Evolutionary conservation across 2,888 invertebrate species (phyloP), one percentile per base, ranked within the genome.

Genomic region (Meghimatium bilineatum): DNA sequence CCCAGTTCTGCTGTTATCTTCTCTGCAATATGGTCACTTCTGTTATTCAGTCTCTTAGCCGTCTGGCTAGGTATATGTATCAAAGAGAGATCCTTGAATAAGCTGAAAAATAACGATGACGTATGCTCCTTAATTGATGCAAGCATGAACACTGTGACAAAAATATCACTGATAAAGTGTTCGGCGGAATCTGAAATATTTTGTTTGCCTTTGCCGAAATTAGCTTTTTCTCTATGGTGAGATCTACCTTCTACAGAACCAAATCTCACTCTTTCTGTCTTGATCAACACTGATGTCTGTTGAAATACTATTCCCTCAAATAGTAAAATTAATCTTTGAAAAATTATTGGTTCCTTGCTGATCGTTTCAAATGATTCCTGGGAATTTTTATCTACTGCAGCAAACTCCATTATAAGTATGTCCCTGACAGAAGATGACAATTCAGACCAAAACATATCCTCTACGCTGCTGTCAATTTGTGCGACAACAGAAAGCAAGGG

Each of bases 161-260:
- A 87, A 38, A 89, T 44, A 74, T 85, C 86, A 66, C 88, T 87
- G 17, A 89, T 87, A 81, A 89, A 89, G n/a, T 60, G 52, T 74
- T 77, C 83, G 0, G 85, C 83, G 77, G 84, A 67, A 67, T 79
- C 60, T 29, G 86, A 84, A 14, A 88, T 76, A n/a, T 76, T 82
- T 29, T 72, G 79, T 74, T 83, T 88, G 32, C 38, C 49, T 36
- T 56, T 74, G n/a, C 26, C n/a, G 23, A 49, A 20, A 52, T n/a
- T 12, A 32, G 20, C 52, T 56, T 56, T 66, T 56, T 56, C 20
- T 17, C n/a, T 79, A 44, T 38, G 52, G 1, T n/a, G 34, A 36
- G 36, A 29, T 17, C 60, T 2, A 8, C 5, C 36, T n/a, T 77
- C 77, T 34, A 71, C 56, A 23, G 44, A 14, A 0, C 29, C 52